Evolutionary conservation across 2,888 invertebrate species (phyloP), one percentile per base, ranked within the genome.

Genomic region (Chrysotoxum bicinctum): DNA sequence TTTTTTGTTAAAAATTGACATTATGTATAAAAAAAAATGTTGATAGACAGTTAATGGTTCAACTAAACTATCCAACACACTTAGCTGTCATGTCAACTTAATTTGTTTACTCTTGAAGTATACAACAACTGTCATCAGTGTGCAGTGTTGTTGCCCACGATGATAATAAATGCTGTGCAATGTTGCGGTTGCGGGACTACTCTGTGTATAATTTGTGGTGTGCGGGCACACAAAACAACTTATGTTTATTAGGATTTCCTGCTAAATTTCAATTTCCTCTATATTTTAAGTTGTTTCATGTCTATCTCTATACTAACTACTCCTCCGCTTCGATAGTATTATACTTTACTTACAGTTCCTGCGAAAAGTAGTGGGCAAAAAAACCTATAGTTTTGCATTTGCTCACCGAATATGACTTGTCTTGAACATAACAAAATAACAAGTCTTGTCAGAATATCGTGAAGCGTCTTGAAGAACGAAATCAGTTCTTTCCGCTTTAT

Each of bases 201-300:
- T 60, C 7, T 54, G 45, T 75, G 70, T 79, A 75, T 66, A 80
- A 80, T 84, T 79, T 84, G 75, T 69, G 30, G 19, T 83, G 79
- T 84, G 78, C 58, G 50, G 50, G 54, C 60, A 54, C 50, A 64
- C 62, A 70, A 76, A 75, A 48, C 69, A 76, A 76, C 84, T 84
- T 80, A 72, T 80, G 79, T 84, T 80, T 84, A 84, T 84, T 80
- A 84, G 84, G 84, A 84, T 84, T 84, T 84, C 84, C 84, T 84
- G 84, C 84, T 84, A 80, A 84, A 80, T 84, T 84, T 80, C 80
- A 84, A 84, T 84, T 84, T 84, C 84, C 84, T 84, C 84, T 68
- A 66, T 52, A 80, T 50, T 54, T 58, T 45, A 45, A 69, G 45
- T 76, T 77, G 48, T 48, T 45, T 40, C 43, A 7, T 60, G 26